Evolutionary conservation across 2,797 vertebrate genomes (phyloP), one percentile per base, ranked within the genome.

Genomic region (Brachyrhaphis roseni): DNA sequence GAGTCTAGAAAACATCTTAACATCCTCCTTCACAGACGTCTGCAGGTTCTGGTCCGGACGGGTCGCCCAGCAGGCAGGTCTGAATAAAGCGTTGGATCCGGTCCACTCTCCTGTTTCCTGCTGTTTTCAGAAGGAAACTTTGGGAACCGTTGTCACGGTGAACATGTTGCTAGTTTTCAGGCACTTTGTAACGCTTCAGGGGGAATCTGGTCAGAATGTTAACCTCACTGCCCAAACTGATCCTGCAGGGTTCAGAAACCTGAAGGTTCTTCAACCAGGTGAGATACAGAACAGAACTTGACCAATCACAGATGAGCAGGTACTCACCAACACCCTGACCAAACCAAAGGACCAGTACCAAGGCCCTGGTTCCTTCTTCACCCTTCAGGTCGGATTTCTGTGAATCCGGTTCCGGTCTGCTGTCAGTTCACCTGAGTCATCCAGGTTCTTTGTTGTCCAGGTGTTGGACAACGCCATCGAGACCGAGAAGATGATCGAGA

Each of bases 401-500:
- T 66, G 34, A 66, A 39, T 66, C 18, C 20, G 1, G 8, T 75
- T 31, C 74, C 18, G 72, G 26, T 36, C 75, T 39, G 31, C 23
- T 49, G 34, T 36, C 34, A 1, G 3, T 43, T 46, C 28, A 15
- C 36, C 1, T 28, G 51, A 34, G 8, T 68, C 64, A 8, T 16
- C 8, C 55, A 49, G 23, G 39, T 39, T 46, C 57, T 81, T 23
- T 68, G 62, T 62, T 28, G 34, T 75, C 13, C 72, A 94, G 98
- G 98, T 99, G 71, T 94, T 99, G 73, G 98, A 99, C 91, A 97
- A 98, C 36, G 98, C 98, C 88, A 98, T 99, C 28, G 98, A 99
- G 94, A 98, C 98, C 0, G 97, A 99, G 95, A 98, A 98, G 91
- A 98, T 99, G 98, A 97, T 99, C 0, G 97, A 99, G 88, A 99